These are phyloP conservation scores for Acrocephalus kingi DNA, from an alignment of 2,113 vertebrate species.

Conservation along the genomic window DNA sequence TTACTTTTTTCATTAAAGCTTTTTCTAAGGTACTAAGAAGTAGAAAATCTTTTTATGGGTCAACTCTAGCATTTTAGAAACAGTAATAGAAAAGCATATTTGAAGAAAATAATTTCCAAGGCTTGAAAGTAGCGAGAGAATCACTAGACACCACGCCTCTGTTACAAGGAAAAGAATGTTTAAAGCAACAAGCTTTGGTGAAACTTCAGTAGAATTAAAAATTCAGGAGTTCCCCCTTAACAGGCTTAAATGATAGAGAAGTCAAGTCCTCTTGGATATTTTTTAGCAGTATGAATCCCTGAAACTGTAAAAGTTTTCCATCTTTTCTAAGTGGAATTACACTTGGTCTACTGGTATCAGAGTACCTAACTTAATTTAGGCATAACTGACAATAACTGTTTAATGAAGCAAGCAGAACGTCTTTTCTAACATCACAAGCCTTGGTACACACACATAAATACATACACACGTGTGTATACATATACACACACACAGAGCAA, in stretches of 20 bases:
- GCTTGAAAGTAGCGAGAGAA: neutral
- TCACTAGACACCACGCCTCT: neutral
- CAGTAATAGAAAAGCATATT: neutral
- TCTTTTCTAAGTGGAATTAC: neutral
- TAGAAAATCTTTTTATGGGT: neutral
- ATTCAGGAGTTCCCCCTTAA: neutral
- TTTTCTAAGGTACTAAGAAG: neutral
- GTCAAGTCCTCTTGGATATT: neutral
- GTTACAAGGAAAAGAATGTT: neutral
- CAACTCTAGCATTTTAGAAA: neutral
- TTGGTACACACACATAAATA: neutral
- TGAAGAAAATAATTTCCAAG: neutral
- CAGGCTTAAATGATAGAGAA: neutral
- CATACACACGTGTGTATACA: fast-evolving
- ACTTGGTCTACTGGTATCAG: neutral
- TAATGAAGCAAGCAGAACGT: neutral
- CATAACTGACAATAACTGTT: neutral
- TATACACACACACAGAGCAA: fast-evolving
- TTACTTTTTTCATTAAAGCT: neutral
- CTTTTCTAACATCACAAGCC: neutral
- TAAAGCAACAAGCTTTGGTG: neutral
- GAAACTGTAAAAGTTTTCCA: neutral
- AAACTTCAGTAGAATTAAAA: neutral
- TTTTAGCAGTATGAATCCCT: neutral
- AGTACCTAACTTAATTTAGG: neutral